These are phyloP conservation scores for Brachyrhaphis roseni DNA, from an alignment of 2,797 vertebrate genomes.

Conservation along the genomic window DNA sequence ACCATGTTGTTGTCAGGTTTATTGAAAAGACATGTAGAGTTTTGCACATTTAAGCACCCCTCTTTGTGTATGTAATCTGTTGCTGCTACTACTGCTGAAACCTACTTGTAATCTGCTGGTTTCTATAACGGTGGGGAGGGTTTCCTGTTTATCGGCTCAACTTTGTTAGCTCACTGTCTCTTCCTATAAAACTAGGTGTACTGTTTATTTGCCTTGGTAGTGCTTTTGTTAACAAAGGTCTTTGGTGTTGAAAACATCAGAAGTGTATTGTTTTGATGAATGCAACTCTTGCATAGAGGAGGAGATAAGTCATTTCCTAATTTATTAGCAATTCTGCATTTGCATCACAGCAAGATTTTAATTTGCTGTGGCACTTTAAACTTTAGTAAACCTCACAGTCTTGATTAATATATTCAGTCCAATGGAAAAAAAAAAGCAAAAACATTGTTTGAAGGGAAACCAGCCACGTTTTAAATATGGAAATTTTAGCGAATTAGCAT, in stretches of 20 bases:
- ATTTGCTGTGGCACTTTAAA: background rate
- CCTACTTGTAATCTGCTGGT: slow-evolving; percentile 12
- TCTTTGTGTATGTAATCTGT: background rate
- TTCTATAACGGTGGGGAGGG: background rate
- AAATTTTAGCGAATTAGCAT: background rate
- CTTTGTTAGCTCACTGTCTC: background rate
- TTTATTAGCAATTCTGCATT: background rate
- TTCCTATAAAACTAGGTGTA: background rate
- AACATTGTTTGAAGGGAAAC: background rate
- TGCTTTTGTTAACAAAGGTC: slow-evolving; percentile 2
- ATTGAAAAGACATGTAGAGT: background rate
- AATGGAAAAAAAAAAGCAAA: background rate
- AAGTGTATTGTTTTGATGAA: slow-evolving; percentile 3
- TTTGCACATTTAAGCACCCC: background rate
- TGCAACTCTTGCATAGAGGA: background rate
- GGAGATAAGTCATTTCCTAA: background rate
- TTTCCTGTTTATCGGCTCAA: slow-evolving; percentile 17
- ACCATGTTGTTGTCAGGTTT: too few relatives aligned
- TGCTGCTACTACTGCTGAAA: background rate
- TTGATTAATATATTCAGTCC: too few relatives aligned
- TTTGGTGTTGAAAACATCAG: slow-evolving; percentile 3
- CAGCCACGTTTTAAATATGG: background rate
- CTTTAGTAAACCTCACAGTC: background rate
- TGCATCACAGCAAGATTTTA: background rate
- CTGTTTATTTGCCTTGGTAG: background rate